A percentile compares a stretch with the other conserved stretches of the same genome.
These are phyloP conservation scores for Orientallactaga bullata DNA, from an alignment of 2,113 vertebrate genomes.

Conservation along the genomic window DNA sequence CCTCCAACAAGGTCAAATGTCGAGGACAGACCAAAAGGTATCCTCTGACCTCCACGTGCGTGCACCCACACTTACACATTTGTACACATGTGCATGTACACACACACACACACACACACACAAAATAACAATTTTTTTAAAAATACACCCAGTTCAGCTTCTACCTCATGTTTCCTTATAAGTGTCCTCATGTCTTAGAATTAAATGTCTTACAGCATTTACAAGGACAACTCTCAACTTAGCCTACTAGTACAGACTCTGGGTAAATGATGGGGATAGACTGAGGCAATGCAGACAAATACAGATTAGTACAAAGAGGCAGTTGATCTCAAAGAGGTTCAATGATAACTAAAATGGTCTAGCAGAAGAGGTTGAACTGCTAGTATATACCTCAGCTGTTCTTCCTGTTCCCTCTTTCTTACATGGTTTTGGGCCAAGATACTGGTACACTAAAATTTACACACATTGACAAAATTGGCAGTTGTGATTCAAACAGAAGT, in stretches of 20 bases:
- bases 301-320: neutral
- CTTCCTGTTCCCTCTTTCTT: neutral
- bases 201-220: slow-evolving; percentile 17
- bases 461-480: neutral
- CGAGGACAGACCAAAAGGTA: no score
- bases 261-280: neutral
- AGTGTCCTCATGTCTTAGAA: neutral
- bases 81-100: no score
- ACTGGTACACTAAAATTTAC: neutral
- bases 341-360: neutral
- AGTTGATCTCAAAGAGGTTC: neutral
- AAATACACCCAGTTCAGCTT: neutral
- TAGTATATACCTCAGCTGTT: neutral
- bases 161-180: neutral
- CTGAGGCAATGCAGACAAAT: neutral
- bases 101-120: no score
- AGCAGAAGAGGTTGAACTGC: neutral
- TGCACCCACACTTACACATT: no score
- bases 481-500: neutral
- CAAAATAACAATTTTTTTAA: neutral
- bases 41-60: no score
- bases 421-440: neutral
- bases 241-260: neutral
- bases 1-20: no score
- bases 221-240: neutral